Base-by-base conservation (phyloP, 2,888 invertebrate genomes). In the Conistra vaccinii region DNA sequence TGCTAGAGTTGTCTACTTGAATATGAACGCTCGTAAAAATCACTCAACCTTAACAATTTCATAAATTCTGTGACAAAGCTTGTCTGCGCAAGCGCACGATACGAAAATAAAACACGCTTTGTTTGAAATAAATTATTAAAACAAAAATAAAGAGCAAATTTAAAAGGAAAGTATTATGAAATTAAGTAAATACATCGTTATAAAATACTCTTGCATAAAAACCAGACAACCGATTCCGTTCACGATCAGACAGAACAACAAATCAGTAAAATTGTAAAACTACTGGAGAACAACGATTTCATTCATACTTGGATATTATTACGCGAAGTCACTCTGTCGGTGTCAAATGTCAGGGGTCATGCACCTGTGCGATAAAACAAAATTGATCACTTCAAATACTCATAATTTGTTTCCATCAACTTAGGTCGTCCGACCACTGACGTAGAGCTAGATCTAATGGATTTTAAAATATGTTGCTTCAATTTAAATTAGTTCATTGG, bases 261-360 rank as follows among this genome's bases (percentile, higher is more conserved):
- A 83, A 81, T 81, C 80, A 60, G n/a, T 76, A 65, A 76, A 53
- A 65, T 73, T 73, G 39, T 63, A 67, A 75, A 75, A 79, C 61
- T 29, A 69, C 35, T n/a, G 69, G 20, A 26, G 63, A 66, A 84
- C 84, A 84, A 76, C 69, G 72, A 60, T 67, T 84, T 83, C 82
- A 83, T 83, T 83, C 82, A 83, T 83, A 76, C 66, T 70, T 63
- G 61, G 45, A 53, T 68, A 68, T 69, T 78, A 74, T 72, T 72
- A 84, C 81, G 73, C 51, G 32, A 80, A 83, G 68, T 80, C 82
- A 83, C 75, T 81, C 69, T 23, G 82, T 65, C 69, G 65, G 83
- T 86, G 86, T 89, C 88, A 86, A 90, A 92, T 91, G 91, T 89
- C 91, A 91, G 67, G 85, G 91, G 88, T 90, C 89, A 85, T 76